Conservation (phyloP, 2,888 invertebrate species). For the Drosophila cracens region DNA sequence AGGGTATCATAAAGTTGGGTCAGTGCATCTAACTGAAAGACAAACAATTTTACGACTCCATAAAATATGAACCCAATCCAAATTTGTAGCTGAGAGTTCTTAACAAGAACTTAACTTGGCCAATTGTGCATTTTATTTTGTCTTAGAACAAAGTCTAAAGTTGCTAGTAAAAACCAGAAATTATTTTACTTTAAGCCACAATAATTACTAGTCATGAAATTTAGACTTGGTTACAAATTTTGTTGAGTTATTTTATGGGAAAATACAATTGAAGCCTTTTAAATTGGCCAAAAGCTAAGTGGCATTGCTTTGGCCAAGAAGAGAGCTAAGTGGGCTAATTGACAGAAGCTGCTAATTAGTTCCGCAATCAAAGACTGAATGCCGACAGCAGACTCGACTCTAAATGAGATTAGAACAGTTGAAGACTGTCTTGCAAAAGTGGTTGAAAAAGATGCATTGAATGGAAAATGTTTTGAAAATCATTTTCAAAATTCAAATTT, state of each 20-base stretch:
- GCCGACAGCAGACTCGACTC: background rate
- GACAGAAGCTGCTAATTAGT: background rate
- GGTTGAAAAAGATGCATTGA: background rate
- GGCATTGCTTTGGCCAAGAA: background rate
- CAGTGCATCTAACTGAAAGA: background rate
- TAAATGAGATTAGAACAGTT: background rate
- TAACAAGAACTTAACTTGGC: background rate
- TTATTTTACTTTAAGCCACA: background rate
- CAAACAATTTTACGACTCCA: background rate
- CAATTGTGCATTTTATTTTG: background rate
- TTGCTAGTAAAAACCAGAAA: background rate
- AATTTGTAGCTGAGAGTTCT: background rate
- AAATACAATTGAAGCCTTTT: background rate
- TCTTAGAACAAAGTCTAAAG: background rate
- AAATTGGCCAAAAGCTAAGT: background rate
- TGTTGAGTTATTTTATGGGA: background rate
- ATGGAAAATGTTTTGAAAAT: background rate
- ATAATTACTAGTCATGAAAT: background rate
- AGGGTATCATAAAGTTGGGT: background rate
- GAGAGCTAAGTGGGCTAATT: background rate
- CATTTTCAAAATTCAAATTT: background rate
- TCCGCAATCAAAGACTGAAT: background rate
- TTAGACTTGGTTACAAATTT: background rate
- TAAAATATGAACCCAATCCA: background rate
- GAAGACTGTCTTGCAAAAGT: background rate